A percentile compares a stretch with the other conserved stretches of the same genome.
phyloP scores from a whole-genome alignment of 2,888 invertebrate genomes.

The Pyrrhosoma nymphula region DNA sequence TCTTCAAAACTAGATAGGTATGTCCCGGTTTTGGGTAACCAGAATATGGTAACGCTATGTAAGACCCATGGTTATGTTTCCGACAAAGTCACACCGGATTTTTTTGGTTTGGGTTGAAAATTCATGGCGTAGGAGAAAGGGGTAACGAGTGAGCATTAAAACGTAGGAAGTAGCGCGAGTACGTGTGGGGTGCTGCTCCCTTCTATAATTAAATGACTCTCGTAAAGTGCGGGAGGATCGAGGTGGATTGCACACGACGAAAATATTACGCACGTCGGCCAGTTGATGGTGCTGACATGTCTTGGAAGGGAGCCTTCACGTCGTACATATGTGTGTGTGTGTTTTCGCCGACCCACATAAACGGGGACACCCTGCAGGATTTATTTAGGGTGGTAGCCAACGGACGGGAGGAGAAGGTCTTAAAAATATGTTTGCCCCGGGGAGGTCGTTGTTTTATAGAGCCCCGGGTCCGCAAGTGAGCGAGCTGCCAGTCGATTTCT shows the following conservation, averaged over 20 bases:
- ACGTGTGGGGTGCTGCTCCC: background rate
- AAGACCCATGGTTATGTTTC: no score
- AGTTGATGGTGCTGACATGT: background rate
- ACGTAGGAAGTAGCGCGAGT: background rate
- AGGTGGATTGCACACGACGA: background rate
- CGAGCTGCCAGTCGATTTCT: background rate
- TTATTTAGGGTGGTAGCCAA: background rate
- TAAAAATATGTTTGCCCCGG: background rate
- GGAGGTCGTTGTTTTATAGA: conserved; percentile 25
- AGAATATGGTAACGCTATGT: no score
- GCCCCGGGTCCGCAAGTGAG: background rate
- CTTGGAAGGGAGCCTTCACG: background rate
- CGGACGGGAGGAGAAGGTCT: background rate
- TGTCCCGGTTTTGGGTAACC: no score
- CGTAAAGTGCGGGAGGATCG: background rate
- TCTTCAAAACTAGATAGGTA: no score
- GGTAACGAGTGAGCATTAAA: background rate
- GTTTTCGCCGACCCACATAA: background rate
- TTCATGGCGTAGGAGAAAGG: background rate
- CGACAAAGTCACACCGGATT: no score
- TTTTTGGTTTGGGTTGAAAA: no score
- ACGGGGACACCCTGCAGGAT: background rate
- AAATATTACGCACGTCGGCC: background rate
- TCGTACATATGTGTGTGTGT: background rate
- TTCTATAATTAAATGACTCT: background rate